Evolutionary conservation across 2,888 invertebrate genomes (phyloP), one percentile per base, ranked within the genome.

Genomic region (Physocephala rufipes): DNA sequence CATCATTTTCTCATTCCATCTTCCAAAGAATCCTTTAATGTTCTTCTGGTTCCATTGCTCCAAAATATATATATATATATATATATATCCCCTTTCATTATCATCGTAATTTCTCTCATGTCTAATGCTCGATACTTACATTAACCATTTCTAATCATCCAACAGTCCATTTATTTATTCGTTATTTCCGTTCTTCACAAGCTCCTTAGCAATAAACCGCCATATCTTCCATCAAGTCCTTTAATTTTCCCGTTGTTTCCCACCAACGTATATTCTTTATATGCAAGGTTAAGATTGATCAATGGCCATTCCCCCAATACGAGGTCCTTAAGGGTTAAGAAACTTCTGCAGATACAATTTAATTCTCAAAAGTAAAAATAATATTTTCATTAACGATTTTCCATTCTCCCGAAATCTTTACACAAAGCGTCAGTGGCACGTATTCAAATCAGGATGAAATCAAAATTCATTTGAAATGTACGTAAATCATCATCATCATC

Each of bases 291-390:
- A 19, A 36, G 36, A 9, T 7, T 49, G 49, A 2, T 49, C 15
- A 12, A 26, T 2, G 58, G 58, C n/a, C n/a, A n/a, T n/a, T n/a
- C n/a, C n/a, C n/a, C n/a, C n/a, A n/a, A n/a, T n/a, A n/a, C n/a
- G n/a, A n/a, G n/a, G n/a, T n/a, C n/a, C n/a, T 9, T 26, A 58
- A 24, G 58, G 58, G 9, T 45, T 43, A 58, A 45, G 24, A 2
- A 67, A 58, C 53, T 59, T 62, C 62, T 62, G 63, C 74, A 36
- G 36, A 9, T 36, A 36, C 36, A 36, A 77, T 76, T 78, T 78
- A 78, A 78, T 76, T 75, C 78, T 58, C 45, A 70, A 75, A 76
- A 83, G 78, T 80, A 82, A 82, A 81, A 81, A 82, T 78, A 83
- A 83, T 81, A 83, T 83, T 82, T 76, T 80, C 73, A 73, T 78